Conservation (phyloP, 2,888 invertebrate species). For the Odontocerum albicorne region DNA sequence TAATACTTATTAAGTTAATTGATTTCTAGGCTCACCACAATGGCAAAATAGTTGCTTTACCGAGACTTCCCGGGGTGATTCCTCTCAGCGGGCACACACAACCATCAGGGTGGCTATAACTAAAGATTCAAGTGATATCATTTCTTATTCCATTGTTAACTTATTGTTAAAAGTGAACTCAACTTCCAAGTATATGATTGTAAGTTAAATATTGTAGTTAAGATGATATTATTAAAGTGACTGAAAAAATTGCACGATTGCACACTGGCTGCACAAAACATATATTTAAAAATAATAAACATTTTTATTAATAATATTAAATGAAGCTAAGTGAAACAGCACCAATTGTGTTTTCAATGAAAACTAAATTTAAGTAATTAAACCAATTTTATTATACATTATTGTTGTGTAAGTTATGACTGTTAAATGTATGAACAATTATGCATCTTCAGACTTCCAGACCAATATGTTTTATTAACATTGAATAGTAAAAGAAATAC, state of each 20-base stretch:
- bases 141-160: background rate
- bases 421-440: too few relatives aligned
- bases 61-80: conserved; percentile 72
- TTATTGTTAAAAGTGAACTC: conserved; percentile 4
- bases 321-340: background rate
- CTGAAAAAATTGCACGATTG: conserved; percentile 27
- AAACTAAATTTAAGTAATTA: too few relatives aligned
- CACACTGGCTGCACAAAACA: conserved; percentile 12
- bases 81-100: conserved; percentile 74
- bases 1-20: too few relatives aligned
- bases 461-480: too few relatives aligned
- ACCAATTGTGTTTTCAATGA: conserved; percentile 18
- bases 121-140: background rate
- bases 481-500: too few relatives aligned
- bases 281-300: conserved; percentile 4
- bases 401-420: too few relatives aligned
- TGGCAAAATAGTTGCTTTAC: conserved; percentile 63
- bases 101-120: conserved; percentile 69
- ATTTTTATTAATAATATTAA: background rate
- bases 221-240: conserved; percentile 8
- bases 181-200: background rate
- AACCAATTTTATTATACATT: too few relatives aligned
- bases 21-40: conserved; percentile 47
- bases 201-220: background rate
- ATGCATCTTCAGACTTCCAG: too few relatives aligned